Conservation (phyloP, 2,888 invertebrate species). For the Eueremaeus valkanovi region DNA sequence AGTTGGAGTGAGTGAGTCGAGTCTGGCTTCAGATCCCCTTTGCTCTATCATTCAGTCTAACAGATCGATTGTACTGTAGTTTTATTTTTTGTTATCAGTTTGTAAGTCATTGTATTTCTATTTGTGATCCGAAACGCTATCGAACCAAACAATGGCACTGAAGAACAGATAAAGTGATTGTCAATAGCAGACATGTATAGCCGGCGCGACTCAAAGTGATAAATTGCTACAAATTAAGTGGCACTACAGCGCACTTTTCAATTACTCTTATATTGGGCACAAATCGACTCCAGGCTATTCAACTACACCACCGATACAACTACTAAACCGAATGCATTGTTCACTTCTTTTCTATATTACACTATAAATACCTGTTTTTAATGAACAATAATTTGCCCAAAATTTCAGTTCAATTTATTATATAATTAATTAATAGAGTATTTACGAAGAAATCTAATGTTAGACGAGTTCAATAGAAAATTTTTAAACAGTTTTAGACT, state of each 20-base stretch:
- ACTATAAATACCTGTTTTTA: neutral
- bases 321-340: neutral
- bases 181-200: conserved; percentile 34
- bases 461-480: no score
- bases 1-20: neutral
- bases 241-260: conserved; percentile 28
- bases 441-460: no score
- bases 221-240: conserved; percentile 38
- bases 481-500: no score
- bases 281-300: conserved; percentile 32
- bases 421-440: neutral
- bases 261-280: conserved; percentile 24
- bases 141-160: conserved; percentile 23
- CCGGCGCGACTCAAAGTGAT: conserved; percentile 28
- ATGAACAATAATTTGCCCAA: neutral
- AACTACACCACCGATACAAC: neutral
- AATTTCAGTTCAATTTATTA: no score
- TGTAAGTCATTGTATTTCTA: conserved; percentile 28
- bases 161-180: conserved; percentile 34
- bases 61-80: neutral
- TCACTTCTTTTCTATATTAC: neutral
- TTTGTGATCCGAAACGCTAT: conserved; percentile 16
- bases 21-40: neutral
- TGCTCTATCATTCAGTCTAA: neutral
- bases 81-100: conserved; percentile 16